Evolutionary conservation across 2,888 invertebrate species (phyloP).

Genomic region (Drosophila maculinotata): DNA sequence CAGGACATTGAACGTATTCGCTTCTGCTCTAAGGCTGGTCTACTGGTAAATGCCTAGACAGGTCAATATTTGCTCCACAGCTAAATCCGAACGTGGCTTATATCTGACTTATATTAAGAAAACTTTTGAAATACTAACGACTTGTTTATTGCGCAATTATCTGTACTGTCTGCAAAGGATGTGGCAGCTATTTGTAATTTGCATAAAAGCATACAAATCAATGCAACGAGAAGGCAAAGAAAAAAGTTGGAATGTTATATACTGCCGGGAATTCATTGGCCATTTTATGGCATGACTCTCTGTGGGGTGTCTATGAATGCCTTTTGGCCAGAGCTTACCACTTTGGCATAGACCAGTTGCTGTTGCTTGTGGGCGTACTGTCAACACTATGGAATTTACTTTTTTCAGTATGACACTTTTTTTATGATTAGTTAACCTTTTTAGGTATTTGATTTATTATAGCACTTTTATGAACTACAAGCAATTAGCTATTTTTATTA

Average conservation of each 20-base stretch:
- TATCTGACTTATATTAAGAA: not conserved
- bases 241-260: not conserved
- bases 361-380: not conserved
- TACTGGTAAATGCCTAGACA: no score
- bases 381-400: conserved; percentile 1
- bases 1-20: not conserved
- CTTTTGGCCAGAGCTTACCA: conserved; percentile 25
- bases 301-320: not conserved
- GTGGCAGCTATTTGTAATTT: not conserved
- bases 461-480: conserved; percentile 8
- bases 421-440: not conserved
- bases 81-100: not conserved
- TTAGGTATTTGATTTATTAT: conserved; percentile 1
- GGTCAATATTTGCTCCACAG: not conserved
- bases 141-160: not conserved
- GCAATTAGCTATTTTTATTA: conserved; percentile 9
- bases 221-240: not conserved
- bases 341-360: not conserved
- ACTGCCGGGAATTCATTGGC: conserved; percentile 4
- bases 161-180: not conserved
- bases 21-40: no score
- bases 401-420: not conserved
- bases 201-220: conserved; percentile 5
- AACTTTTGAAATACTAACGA: no score
- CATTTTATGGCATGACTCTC: not conserved